Evolutionary conservation across 2,888 invertebrate species (phyloP), one percentile per base, ranked within the genome.

Genomic region (Volucella bombylans): DNA sequence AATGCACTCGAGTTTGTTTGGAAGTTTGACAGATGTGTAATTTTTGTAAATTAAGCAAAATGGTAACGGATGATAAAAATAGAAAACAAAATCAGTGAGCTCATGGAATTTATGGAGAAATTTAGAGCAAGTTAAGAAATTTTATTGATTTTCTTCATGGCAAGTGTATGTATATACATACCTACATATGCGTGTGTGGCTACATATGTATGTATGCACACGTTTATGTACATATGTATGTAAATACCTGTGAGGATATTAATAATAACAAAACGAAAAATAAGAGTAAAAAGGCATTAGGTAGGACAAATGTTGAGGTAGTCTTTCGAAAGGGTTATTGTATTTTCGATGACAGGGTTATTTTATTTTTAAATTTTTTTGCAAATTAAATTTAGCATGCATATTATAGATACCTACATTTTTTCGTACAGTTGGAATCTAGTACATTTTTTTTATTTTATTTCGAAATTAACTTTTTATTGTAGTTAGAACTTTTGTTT

Each of bases 301-400:
- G 65, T 77, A 38, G 77, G 54, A 15, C 67, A 55, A 62, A 72
- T 77, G 41, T 82, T 82, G 82, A 68, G 82, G 82, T 82, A 77
- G 82, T 50, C 49, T 12, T 43, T n/a, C 10, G 45, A 41, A 23
- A 52, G 3, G 54, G 43, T 57, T 52, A 52, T n/a, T n/a, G n/a
- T n/a, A n/a, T 65, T 65, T 64, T 47, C 11, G 18, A 55, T 55
- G 45, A 62, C 43, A 38, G 31, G 12, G 52, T 18, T 1, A 12
- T 31, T 6, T 31, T 6, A 31, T 4, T 31, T 31, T 31, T 6
- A 31, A 0, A 6, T 6, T 31, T 31, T 31, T 31, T 31, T 31
- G 6, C 6, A 6, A 31, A 6, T 31, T 31, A 31, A 31, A 31
- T 31, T 31, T 31, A 31, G 6, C 6, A 31, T 31, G 6, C 0